These are phyloP conservation scores for Oreochromis grahami DNA, from an alignment of 2,797 vertebrate species.

Conservation along the genomic window DNA sequence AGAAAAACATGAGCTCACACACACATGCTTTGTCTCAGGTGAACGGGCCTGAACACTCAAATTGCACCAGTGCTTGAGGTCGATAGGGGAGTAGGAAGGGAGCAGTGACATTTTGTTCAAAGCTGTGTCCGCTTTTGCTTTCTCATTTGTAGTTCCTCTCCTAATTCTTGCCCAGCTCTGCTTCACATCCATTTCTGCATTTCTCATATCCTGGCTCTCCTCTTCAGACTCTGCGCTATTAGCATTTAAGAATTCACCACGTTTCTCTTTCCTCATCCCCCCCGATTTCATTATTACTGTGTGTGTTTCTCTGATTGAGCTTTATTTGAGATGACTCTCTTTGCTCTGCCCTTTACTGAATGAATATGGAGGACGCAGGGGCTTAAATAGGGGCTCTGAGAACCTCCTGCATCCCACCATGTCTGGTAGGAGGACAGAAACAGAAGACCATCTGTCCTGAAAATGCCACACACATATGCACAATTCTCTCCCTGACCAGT, in stretches of 20 bases:
- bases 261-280: neutral
- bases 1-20: neutral
- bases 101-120: conserved; percentile 37
- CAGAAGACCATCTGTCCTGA: conserved; percentile 61
- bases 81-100: conserved; percentile 7
- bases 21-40: neutral
- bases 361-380: neutral
- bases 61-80: conserved; percentile 6
- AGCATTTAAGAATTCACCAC: conserved; percentile 20
- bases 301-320: conserved; percentile 10
- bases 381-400: conserved; percentile 33
- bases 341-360: conserved; percentile 10
- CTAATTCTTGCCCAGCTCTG: neutral
- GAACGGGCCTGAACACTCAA: neutral
- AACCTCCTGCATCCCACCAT: conserved; percentile 41
- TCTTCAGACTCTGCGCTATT: conserved; percentile 16
- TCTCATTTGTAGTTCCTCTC: neutral
- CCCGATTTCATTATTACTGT: conserved; percentile 8
- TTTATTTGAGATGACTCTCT: conserved; percentile 16
- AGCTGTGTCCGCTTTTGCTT: neutral
- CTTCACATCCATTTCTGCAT: neutral
- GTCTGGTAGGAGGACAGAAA: conserved; percentile 32
- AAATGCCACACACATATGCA: neutral
- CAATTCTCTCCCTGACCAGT: conserved; percentile 11
- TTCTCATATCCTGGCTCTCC: neutral